These are phyloP conservation scores for Euclidia mi DNA, from an alignment of 2,888 invertebrate genomes.

Conservation along the genomic window DNA sequence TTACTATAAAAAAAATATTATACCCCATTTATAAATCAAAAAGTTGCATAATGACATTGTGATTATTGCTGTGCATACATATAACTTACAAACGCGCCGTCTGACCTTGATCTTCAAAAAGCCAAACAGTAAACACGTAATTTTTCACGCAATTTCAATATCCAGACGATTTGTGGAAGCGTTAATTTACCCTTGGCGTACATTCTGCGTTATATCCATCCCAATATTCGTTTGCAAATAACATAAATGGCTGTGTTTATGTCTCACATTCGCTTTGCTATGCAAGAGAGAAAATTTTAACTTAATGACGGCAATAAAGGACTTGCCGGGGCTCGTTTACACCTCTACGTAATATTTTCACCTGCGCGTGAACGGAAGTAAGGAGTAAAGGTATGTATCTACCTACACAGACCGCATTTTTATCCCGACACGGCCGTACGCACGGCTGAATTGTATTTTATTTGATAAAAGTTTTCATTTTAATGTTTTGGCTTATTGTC, in stretches of 20 bases:
- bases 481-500: conserved; percentile 51
- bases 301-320: conserved; percentile 82
- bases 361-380: conserved; percentile 73
- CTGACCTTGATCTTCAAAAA: too few relatives aligned
- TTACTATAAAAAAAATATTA: too few relatives aligned
- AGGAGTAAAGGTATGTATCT: conserved; percentile 67
- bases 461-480: conserved; percentile 61
- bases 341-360: conserved; percentile 79
- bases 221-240: conserved; percentile 75
- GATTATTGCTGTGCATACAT: too few relatives aligned
- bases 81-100: too few relatives aligned
- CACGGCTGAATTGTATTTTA: conserved; percentile 62
- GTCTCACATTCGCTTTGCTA: conserved; percentile 74
- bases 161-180: conserved; percentile 26
- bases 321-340: conserved; percentile 77
- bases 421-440: conserved; percentile 56
- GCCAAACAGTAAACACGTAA: too few relatives aligned
- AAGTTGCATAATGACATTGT: too few relatives aligned
- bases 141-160: too few relatives aligned
- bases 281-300: conserved; percentile 82
- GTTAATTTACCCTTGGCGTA: conserved; percentile 35
- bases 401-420: conserved; percentile 65
- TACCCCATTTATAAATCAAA: too few relatives aligned
- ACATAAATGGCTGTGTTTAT: conserved; percentile 79
- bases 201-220: conserved; percentile 62